Evolutionary conservation across 1,140 invertebrate species (phyloP).

Genomic region (Lordiphosa stackelbergi): DNA sequence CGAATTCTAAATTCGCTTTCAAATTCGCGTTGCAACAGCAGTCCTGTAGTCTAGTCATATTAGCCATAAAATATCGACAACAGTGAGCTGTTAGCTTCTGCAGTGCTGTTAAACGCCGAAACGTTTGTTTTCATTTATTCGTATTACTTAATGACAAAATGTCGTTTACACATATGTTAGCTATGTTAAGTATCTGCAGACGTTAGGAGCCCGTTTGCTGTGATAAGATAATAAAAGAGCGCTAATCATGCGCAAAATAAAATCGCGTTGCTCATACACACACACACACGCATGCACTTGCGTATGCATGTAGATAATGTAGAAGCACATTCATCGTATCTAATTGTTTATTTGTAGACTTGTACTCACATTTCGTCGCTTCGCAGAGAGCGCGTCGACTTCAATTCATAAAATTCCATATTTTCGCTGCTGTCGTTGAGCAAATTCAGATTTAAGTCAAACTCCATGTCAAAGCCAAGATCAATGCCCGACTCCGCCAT

Average conservation of each 20-base stretch:
- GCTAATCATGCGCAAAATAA: conserved; percentile 29
- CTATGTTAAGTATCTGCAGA: no score
- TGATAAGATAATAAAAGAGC: conserved; percentile 37
- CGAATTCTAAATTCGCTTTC: no score
- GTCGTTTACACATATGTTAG: no score
- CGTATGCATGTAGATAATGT: neutral
- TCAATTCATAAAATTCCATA: conserved; percentile 78
- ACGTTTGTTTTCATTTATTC: no score
- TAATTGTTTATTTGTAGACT: no score
- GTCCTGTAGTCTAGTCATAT: no score
- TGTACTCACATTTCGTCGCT: conserved; percentile 51
- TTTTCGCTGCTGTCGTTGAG: conserved; percentile 78
- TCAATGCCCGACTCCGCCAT: conserved; percentile 84
- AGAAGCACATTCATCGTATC: no score
- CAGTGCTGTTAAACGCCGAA: no score
- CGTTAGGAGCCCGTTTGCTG: neutral
- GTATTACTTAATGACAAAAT: no score
- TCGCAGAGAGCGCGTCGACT: conserved; percentile 36
- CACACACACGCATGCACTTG: conserved; percentile 4
- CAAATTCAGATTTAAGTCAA: conserved; percentile 76
- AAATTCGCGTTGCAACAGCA: no score
- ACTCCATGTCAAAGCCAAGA: conserved; percentile 84
- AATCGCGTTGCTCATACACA: conserved; percentile 4
- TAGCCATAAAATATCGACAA: no score
- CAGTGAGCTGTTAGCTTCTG: no score